phyloP scores from a whole-genome alignment of 53 echinoderm and acorn worm species.

The Luidia sarsii region DNA sequence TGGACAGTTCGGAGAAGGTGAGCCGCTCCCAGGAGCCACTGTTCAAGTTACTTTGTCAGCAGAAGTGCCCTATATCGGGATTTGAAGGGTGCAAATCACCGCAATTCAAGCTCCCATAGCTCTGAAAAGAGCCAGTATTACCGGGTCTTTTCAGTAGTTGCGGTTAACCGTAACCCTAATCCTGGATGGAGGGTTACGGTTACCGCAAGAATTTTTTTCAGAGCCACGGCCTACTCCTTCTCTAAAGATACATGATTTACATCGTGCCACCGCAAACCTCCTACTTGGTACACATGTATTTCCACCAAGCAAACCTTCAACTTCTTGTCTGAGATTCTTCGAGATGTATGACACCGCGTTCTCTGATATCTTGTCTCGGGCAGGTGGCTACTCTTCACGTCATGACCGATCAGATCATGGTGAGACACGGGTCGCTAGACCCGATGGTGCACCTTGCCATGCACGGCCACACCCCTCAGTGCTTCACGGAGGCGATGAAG shows the following conservation, averaged over 20 bases:
- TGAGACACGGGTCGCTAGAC: conserved; percentile 6
- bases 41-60: too few relatives aligned
- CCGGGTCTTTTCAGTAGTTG: too few relatives aligned
- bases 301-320: background rate
- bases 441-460: conserved; percentile 1
- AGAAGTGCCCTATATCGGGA: too few relatives aligned
- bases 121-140: too few relatives aligned
- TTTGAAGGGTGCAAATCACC: too few relatives aligned
- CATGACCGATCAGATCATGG: conserved; percentile 37
- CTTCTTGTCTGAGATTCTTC: too few relatives aligned
- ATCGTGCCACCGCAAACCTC: too few relatives aligned
- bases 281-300: too few relatives aligned
- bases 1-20: conserved; percentile 23
- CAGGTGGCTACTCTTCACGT: conserved; percentile 35
- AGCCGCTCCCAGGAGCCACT: too few relatives aligned
- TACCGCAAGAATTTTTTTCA: background rate
- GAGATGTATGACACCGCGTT: background rate
- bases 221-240: background rate
- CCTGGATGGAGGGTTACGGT: background rate
- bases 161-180: background rate
- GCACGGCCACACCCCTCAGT: conserved; percentile 8
- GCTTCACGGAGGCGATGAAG: conserved; percentile 31
- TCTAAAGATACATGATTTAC: too few relatives aligned
- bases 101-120: too few relatives aligned
- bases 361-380: too few relatives aligned